Evolutionary conservation across 1,140 invertebrate genomes (phyloP), one percentile per base, ranked within the genome.

Genomic region (Solenopsis invicta): DNA sequence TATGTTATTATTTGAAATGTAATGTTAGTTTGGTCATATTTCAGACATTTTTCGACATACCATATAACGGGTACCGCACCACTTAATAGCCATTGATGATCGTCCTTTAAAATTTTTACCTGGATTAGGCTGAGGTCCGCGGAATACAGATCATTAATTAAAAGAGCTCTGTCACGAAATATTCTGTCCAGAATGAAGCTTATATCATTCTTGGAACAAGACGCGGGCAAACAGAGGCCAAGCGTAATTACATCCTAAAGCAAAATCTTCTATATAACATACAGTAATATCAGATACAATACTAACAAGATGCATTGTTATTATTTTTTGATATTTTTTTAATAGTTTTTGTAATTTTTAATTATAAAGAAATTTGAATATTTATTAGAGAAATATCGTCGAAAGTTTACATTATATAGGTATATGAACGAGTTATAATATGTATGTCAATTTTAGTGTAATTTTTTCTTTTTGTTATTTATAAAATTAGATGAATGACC

Each of bases 221-320:
- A 92, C 0, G 88, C 87, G 0, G 95, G 95, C n/a, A 95, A 82
- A 78, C 95, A 95, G 13, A 95, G 88, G n/a, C 95, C 95, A 0
- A 95, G 76, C 0, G 88, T 91, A 24, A 95, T 85, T 4, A 94
- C n/a, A 80, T 95, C 88, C 95, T 95, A 29, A 91, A 45, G 37
- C 4, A 62, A 18, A 61, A 74, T 1, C 0, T 69, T 29, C 8
- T 61, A 18, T 21, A 18, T 66, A 41, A 1, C 13, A 41, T 29
- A 56, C 56, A 6, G 54, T 41, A 18, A 59, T 41, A 59, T 10
- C n/a, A 10, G 8, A n/a, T n/a, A 54, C 24, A 18, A 34, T 18
- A 3, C 13, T 12, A 61, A 18, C 0, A 10, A n/a, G n/a, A n/a
- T 41, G 8, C 8, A 41, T 6, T 41, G 3, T 71, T 71, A 52